A percentile compares a stretch with the other conserved stretches of the same genome.
These are phyloP conservation scores for Pseudomyrmex gracilis DNA, from an alignment of 1,140 invertebrate genomes.

Conservation along the genomic window DNA sequence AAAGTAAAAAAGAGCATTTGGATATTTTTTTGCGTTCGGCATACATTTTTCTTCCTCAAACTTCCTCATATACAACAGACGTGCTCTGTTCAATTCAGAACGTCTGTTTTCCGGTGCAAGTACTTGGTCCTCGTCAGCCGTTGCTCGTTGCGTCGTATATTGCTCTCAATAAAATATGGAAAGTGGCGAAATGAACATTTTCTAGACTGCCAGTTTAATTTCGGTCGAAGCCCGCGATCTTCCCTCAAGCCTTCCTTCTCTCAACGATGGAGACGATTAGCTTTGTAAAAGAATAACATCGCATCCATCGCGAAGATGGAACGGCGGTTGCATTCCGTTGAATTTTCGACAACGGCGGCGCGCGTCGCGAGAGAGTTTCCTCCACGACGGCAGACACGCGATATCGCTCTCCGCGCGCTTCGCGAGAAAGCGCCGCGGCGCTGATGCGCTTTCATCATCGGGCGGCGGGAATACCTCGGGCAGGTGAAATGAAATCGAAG, in stretches of 20 bases:
- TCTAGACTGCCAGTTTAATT: constrained; percentile 28
- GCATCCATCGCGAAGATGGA: constrained; percentile 8
- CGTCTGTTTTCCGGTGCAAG: no score
- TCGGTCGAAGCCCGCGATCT: not conserved
- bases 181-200: not conserved
- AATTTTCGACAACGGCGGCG: constrained; percentile 43
- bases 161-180: not conserved
- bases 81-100: no score
- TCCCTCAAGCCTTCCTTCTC: not conserved
- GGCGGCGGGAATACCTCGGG: constrained; percentile 11
- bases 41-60: no score
- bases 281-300: constrained; percentile 49
- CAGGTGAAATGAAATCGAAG: constrained; percentile 46
- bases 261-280: constrained; percentile 38
- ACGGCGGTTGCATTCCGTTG: constrained; percentile 22
- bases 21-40: no score
- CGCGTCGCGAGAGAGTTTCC: no score
- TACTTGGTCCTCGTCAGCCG: no score
- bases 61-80: no score
- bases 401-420: constrained; percentile 54
- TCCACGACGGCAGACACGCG: constrained; percentile 31
- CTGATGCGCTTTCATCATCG: constrained; percentile 53
- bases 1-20: no score
- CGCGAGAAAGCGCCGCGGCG: constrained; percentile 29
- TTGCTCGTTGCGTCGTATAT: no score